phyloP scores from a whole-genome alignment of 1,140 invertebrate genomes.

The Pantala flavescens region DNA sequence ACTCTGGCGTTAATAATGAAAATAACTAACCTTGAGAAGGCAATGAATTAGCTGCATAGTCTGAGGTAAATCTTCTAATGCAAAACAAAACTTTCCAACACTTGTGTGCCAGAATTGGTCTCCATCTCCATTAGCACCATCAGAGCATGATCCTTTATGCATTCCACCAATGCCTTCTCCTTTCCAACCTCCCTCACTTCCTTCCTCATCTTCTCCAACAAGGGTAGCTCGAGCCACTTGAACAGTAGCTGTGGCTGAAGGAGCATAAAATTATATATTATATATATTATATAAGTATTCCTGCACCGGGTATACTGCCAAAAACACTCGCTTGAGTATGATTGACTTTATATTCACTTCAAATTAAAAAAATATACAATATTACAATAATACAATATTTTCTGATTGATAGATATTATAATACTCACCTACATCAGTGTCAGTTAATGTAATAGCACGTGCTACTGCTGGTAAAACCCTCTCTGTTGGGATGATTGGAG shows the following conservation, averaged over 20 bases:
- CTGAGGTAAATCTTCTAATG: constrained; percentile 81
- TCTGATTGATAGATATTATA: no score
- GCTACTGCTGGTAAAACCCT: constrained; percentile 67
- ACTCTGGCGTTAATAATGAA: background rate
- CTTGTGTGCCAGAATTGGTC: constrained; percentile 84
- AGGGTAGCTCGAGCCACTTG: constrained; percentile 55
- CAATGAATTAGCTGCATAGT: constrained; percentile 87
- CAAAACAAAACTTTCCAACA: constrained; percentile 83
- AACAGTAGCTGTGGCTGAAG: constrained; percentile 45
- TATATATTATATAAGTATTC: background rate
- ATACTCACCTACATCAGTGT: constrained; percentile 68
- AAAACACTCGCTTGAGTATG: no score
- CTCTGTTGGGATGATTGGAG: constrained; percentile 74
- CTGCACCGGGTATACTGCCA: no score
- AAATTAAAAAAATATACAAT: no score
- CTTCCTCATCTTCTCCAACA: constrained; percentile 45
- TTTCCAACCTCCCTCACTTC: background rate
- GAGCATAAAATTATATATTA: constrained; percentile 19
- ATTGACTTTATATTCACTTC: no score
- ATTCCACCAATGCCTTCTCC: constrained; percentile 14
- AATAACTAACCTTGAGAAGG: constrained; percentile 60
- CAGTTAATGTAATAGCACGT: constrained; percentile 77
- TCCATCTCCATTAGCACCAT: constrained; percentile 13
- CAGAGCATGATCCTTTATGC: constrained; percentile 16
- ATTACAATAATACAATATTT: no score